Percentiles rank a stretch among this genome's conserved stretches.
These are phyloP conservation scores for Erythrocercus mccallii DNA, from an alignment of 2,113 vertebrate species.

Conservation along the genomic window DNA sequence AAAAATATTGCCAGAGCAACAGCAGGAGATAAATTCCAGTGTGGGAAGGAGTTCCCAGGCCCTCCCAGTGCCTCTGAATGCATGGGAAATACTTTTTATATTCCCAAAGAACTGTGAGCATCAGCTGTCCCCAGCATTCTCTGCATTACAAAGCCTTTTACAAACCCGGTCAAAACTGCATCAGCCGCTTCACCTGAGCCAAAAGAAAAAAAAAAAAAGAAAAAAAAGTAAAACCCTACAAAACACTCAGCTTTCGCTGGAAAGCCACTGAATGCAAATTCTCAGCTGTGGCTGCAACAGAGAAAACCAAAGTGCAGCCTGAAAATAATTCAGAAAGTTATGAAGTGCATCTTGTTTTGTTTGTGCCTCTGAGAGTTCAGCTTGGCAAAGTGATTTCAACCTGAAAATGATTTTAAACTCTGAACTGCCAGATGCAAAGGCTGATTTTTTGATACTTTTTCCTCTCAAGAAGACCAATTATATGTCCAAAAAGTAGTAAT, in stretches of 20 bases:
- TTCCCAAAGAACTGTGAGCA: neutral
- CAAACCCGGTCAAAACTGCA: neutral
- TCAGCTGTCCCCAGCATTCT: neutral
- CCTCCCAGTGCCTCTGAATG: neutral
- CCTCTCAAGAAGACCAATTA: neutral
- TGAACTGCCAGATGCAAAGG: fast-evolving
- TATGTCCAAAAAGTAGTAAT: fast-evolving
- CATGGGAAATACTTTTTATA: neutral
- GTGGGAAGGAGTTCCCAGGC: neutral
- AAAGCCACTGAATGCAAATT: neutral
- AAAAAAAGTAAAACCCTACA: neutral
- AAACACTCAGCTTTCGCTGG: neutral
- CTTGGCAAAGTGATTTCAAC: neutral
- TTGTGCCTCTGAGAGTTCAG: neutral
- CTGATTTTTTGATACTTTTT: neutral
- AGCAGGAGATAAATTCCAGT: neutral
- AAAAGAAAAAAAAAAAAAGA: neutral
- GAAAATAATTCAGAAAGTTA: neutral
- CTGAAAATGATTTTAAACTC: neutral
- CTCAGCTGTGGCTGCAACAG: neutral
- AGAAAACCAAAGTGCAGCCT: neutral
- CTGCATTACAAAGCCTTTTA: neutral
- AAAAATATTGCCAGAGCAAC: neutral
- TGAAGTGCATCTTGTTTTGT: neutral
- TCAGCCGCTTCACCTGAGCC: neutral